Evolutionary conservation across 2,797 vertebrate genomes (phyloP), one percentile per base, ranked within the genome.

Genomic region (Amblyopsis hoosieri): DNA sequence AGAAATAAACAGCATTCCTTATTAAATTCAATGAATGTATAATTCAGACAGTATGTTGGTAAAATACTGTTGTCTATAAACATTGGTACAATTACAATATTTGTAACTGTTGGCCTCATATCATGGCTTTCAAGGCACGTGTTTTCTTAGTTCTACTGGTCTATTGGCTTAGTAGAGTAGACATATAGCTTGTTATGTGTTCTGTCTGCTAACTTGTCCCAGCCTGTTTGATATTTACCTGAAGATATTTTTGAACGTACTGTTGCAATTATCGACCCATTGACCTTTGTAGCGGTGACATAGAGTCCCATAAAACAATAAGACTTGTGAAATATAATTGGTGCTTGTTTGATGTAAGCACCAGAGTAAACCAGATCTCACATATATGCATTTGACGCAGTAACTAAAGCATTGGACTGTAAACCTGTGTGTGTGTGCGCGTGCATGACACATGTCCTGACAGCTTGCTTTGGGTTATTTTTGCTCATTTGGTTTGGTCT

Each of bases 401-500:
- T 9, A 14, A 17, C 13, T 9, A 51, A 14, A 10, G 29, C 4
- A 33, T n/a, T 67, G 48, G 49, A 1, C 13, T 31, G 31, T 55
- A n/a, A 17, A 52, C 64, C n/a, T 69, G 17, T 52, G 7, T 69
- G 48, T 62, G 57, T 64, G 60, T 51, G 12, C 69, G 29, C 79
- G 67, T 72, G 23, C 23, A 29, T 29, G 23, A 29, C 23, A 29
- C 23, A 74, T 68, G 54, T 66, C 1, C 33, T 66, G 57, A 67
- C 15, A 48, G 23, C 42, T 45, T 45, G 6, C 13, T 29, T 29
- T 29, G 23, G 23, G 23, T 29, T 29, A 29, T 29, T 29, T 29
- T 4, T 29, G 23, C 23, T 29, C 23, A 55, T 65, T 58, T 57
- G 15, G 13, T 56, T 84, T 66, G 65, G 51, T 70, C 11, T 65